Evolutionary conservation across 2,113 vertebrate species (phyloP), one percentile per base, ranked within the genome.

Genomic region (Oceanites oceanicus): DNA sequence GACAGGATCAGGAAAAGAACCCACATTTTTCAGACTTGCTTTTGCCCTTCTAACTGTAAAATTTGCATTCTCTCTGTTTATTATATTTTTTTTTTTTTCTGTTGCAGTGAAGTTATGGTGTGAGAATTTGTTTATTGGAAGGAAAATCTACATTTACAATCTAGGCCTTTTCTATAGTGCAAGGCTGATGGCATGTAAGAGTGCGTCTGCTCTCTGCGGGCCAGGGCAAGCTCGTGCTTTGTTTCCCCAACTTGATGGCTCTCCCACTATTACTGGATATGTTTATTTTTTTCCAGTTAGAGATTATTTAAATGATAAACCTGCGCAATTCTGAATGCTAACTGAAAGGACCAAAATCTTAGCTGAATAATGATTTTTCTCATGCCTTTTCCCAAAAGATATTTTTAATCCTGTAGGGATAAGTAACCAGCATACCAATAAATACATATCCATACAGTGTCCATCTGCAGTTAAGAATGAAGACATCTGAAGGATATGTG

Each of bases 391-490:
- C 62, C 58, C 77, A 4, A 68, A 72, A 56, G 53, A 13, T 13
- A 6, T 25, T 40, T 38, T 27, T 26, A 83, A 53, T 87, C 40
- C 66, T 19, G 3, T 10, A 13, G 76, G 65, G 11, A 13, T 27
- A n/a, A 84, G 73, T 27, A 29, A 16, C 32, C 62, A 42, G 85
- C 30, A 4, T 13, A 38, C 36, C 61, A 10, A 36, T n/a, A 79
- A 85, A 61, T 8, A 32, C 44, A 0, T 0, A 1, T 0, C 2
- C 67, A 1, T 3, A 1, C 38, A 2, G 9, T 1, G 73, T 36
- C 86, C 15, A 8, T 8, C 15, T 25, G 88, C 82, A 44, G 61
- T 7, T 32, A 5, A 25, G 84, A 16, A 74, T 2, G 50, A 49
- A 59, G 86, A 15, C 47, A 18, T 3, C 38, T 9, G 13, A 95